Base-by-base conservation (phyloP, 1,140 invertebrate genomes). In the Micrasema minimum region DNA sequence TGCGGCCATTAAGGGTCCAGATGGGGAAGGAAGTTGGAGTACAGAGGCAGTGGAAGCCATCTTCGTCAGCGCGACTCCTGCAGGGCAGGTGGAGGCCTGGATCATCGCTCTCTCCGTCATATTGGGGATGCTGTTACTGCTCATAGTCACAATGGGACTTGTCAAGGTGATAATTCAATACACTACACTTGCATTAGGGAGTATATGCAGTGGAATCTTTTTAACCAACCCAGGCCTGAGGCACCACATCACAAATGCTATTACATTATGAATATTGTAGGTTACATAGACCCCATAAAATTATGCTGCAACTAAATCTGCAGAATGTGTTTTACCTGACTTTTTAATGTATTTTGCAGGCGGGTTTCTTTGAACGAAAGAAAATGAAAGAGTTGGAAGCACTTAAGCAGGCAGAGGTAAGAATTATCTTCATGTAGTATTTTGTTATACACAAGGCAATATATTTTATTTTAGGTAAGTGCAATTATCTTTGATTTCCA, bases 281-380 rank as follows among this genome's bases (percentile, higher is more conserved):
- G n/a, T n/a, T n/a, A n/a, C n/a, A n/a, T n/a, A n/a, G n/a, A n/a
- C n/a, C n/a, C n/a, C n/a, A n/a, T n/a, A n/a, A n/a, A n/a, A n/a
- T n/a, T n/a, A n/a, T n/a, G n/a, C n/a, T n/a, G n/a, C n/a, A n/a
- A n/a, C n/a, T n/a, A n/a, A n/a, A n/a, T n/a, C n/a, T n/a, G n/a
- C n/a, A n/a, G n/a, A n/a, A n/a, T n/a, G n/a, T n/a, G n/a, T n/a
- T n/a, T n/a, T n/a, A n/a, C n/a, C n/a, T n/a, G n/a, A n/a, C n/a
- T n/a, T n/a, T n/a, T n/a, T n/a, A n/a, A n/a, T n/a, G n/a, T n/a
- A 4, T 12, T 59, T 74, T 72, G 6, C 57, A 77, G 77, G 71
- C 67, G 22, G 82, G 82, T 22, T 84, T 84, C 62, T 84, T 83
- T 45, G 74, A 79, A 31, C 72, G 81, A 62, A 80, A 79, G 55